Base-by-base conservation (phyloP, 2,888 invertebrate species). In the Agriotes lineatus region DNA sequence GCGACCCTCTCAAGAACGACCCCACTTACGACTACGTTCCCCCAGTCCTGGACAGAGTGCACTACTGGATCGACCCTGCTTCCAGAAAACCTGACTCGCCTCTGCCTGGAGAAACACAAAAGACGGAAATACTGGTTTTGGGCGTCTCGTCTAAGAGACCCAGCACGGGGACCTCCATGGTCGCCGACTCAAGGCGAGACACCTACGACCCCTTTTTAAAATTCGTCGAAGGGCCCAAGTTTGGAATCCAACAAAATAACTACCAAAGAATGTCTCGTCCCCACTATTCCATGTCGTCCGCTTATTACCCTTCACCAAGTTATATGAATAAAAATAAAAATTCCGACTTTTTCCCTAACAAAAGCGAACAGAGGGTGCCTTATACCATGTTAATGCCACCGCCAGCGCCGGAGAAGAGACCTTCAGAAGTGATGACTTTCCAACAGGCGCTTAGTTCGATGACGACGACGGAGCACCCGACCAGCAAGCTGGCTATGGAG, bases 11-110 rank as follows among this genome's bases (percentile, higher is more conserved):
- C 48, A 92, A 93, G 77, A 93, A 94, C 79, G 94, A 94, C 80
- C 94, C 94, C 6, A 94, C 94, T 0, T 94, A 91, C 81, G 94
- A 94, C 80, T 94, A 94, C 81, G 93, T 93, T 64, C 94, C 94
- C 0, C 94, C 94, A 0, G 91, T 92, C 1, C 83, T 94, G 37
- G 93, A 93, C 72, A 85, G 90, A 33, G 94, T 94, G 1, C 92
- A 92, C 76, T 94, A 94, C 79, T 94, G 94, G 94, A 88, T 91
- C 16, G 90, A 91, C 45, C 89, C 91, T 0, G 87, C 87, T 73
- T 86, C 84, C 0, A 82, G 87, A 68, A 87, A 89, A 74, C 84
- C 88, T 0, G 89, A 90, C 71, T 86, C 89, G 60, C 78, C 82
- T 2, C 83, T 84, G 66, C 82, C 83, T 0, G 86, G 85, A 10